Evolutionary conservation across 2,113 vertebrate genomes (phyloP), one percentile per base, ranked within the genome.

Genomic region (Forbesichthys papilliferus): DNA sequence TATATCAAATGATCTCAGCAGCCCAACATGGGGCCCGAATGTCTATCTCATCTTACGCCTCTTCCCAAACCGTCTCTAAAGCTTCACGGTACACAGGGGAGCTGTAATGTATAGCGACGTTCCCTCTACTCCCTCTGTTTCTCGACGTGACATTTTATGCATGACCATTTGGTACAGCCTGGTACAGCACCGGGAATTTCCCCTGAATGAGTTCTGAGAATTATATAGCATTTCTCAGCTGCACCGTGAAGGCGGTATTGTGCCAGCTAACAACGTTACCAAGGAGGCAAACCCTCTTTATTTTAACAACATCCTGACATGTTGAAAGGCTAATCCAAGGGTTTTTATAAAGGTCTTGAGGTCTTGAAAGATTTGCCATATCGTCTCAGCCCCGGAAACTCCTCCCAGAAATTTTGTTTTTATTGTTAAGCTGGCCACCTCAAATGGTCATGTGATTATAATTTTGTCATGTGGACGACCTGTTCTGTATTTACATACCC

Each of bases 1-100:
- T 75, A 84, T 87, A 86, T 87, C 85, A 87, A 80, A 82, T 81
- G 64, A 78, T 87, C 67, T 80, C 81, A 78, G 77, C 71, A 71
- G 75, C 48, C 34, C 10, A 49, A 36, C 16, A 42, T 58, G 72
- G 51, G 56, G 70, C 68, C 72, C 72, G 27, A 76, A 75, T 69
- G 64, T 84, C 73, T 64, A 66, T 68, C 66, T 85, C 75, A 48
- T 87, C 72, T 80, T 70, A 80, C 75, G 4, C 57, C 74, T 82
- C 75, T 73, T 76, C 75, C 68, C 82, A 88, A 84, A 74, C 67
- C 66, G 63, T 73, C 63, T 79, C 52, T 64, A 77, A 70, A 69
- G 66, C 67, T 86, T 88, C 81, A 91, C 58, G 51, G 65, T 55
- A 46, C 85, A 71, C 75, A 62, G 53, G 82, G 81, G 80, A 82